Percentiles rank a stretch among this genome's conserved stretches.
These are phyloP conservation scores for Calameuta idolon DNA, from an alignment of 2,888 invertebrate genomes.

Conservation along the genomic window DNA sequence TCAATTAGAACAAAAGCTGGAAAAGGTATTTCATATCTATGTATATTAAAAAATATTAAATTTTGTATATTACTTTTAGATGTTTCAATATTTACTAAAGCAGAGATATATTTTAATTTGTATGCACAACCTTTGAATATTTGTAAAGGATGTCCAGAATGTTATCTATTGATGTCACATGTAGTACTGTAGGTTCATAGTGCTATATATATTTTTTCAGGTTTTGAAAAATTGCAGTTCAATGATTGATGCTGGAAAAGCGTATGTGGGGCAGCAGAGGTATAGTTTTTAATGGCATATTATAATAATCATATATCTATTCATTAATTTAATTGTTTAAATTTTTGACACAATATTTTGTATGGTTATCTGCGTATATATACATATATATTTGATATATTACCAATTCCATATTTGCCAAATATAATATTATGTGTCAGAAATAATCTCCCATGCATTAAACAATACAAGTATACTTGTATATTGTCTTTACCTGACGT, in stretches of 20 bases:
- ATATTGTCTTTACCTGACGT: not conserved
- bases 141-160: not conserved
- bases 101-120: slow-evolving; percentile 6
- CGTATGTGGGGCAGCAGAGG: slow-evolving; percentile 93
- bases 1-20: slow-evolving; percentile 86
- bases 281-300: slow-evolving; percentile 64
- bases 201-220: slow-evolving; percentile 59
- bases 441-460: not conserved
- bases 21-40: slow-evolving; percentile 74
- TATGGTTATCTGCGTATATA: not conserved
- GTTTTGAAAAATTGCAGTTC: slow-evolving; percentile 86
- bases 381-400: not conserved
- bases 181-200: not conserved
- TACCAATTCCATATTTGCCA: not conserved
- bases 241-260: slow-evolving; percentile 93
- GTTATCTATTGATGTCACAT: not conserved
- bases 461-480: not conserved
- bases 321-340: not conserved
- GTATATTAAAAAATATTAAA: not conserved
- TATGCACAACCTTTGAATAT: not conserved
- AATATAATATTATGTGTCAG: not conserved
- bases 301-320: not conserved
- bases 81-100: not conserved
- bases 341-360: not conserved
- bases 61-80: not conserved